phyloP scores from a whole-genome alignment of 2,888 invertebrate genomes.

The Ectemnius continuus region DNA sequence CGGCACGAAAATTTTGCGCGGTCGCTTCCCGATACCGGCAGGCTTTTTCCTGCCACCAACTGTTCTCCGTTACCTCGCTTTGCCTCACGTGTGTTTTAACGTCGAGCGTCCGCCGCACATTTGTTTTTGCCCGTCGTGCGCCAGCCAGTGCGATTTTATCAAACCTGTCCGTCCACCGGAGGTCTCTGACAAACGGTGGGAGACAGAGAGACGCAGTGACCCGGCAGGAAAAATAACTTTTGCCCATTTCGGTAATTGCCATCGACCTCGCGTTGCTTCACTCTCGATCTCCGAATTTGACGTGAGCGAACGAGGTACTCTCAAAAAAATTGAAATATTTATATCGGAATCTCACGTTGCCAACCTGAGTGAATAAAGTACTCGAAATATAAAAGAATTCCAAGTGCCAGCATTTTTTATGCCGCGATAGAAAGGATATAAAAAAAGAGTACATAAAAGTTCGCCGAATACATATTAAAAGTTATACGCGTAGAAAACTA shows the following conservation, averaged over 20 bases:
- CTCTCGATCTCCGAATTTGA: too few relatives aligned
- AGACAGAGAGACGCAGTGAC: too few relatives aligned
- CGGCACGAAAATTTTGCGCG: conserved; percentile 29
- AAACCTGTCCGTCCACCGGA: conserved; percentile 14
- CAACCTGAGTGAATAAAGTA: too few relatives aligned
- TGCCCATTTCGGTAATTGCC: conserved; percentile 43
- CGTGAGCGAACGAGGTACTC: too few relatives aligned
- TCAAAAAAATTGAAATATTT: too few relatives aligned
- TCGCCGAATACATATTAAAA: too few relatives aligned
- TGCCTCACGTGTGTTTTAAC: conserved; percentile 21
- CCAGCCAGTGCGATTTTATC: conserved; percentile 30
- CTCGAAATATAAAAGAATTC: too few relatives aligned
- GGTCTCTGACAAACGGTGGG: not conserved
- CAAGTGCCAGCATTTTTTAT: too few relatives aligned
- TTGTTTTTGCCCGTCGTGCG: conserved; percentile 6
- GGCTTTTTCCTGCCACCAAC: not conserved
- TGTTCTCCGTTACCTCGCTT: not conserved
- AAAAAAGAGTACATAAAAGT: too few relatives aligned
- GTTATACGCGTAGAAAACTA: too few relatives aligned
- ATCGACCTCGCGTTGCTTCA: conserved; percentile 14
- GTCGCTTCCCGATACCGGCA: conserved; percentile 20
- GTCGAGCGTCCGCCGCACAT: not conserved
- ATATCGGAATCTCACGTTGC: too few relatives aligned
- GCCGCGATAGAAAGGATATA: too few relatives aligned
- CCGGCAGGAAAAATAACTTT: conserved; percentile 33